Evolutionary conservation across 1,140 invertebrate species (phyloP), one percentile per base, ranked within the genome.

Genomic region (Drosophila nikananu): DNA sequence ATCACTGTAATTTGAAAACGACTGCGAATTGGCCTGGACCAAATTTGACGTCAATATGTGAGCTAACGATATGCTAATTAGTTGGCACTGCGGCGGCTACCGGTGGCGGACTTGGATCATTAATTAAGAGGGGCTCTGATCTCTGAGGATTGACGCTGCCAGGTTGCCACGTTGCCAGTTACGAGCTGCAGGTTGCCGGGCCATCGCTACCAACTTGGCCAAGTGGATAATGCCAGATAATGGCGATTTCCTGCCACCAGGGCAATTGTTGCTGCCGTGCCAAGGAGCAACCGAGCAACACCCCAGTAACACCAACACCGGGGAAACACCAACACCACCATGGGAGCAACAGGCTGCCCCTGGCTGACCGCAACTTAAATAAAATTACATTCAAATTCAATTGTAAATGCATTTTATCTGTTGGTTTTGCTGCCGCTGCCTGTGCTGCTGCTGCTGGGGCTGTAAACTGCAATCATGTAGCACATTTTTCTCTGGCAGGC

Each of bases 361-460:
- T 80, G 82, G 83, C 86, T 91, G 86, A 91, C 86, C 86, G 81
- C 86, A 91, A 74, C 86, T 91, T 91, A 91, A 91, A 91, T 91
- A 90, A 91, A 91, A 91, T 91, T 91, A 91, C 87, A 91, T 91
- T 91, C 83, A 91, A 91, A 91, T 91, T 91, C 87, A 91, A 91
- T 91, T 91, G 87, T 91, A 91, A 91, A 91, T 91, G 87, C 87
- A 91, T 91, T 91, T 91, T 91, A 91, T 91, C 87, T 91, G 87
- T 91, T 91, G 90, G 83, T 83, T 87, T 91, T 91, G 73, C 77
- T 68, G 67, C 62, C 70, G 21, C 32, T 67, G 75, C 35, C 35
- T 5, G 10, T 32, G 32, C 32, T 10, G 30, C 32, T 35, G 57
- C 59, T 67, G 80, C 51, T 80, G 68, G 61, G 67, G 86, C 86